Conservation (phyloP, 2,113 vertebrate genomes). For the Reinhardtius hippoglossoides region DNA sequence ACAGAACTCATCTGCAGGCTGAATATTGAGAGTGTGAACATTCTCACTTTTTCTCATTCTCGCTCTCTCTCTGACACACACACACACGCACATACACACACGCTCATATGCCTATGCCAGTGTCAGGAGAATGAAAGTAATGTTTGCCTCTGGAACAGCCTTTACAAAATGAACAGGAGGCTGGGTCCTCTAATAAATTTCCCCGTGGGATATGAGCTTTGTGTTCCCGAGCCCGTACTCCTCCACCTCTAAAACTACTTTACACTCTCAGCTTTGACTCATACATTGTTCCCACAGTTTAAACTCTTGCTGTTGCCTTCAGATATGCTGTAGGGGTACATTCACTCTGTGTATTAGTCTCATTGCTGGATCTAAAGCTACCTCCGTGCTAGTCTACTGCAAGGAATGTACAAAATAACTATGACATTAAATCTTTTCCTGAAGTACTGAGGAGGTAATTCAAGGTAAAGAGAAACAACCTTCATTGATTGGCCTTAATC, state of each 20-base stretch:
- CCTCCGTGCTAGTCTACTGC: not conserved
- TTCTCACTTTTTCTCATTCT: slow-evolving; percentile 21
- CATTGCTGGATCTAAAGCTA: slow-evolving; percentile 5
- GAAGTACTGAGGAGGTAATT: not conserved
- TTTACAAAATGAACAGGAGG: slow-evolving; percentile 73
- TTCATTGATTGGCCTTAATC: not conserved
- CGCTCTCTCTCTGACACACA: slow-evolving; percentile 31
- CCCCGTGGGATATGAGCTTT: slow-evolving; percentile 68
- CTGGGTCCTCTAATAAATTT: slow-evolving; percentile 67
- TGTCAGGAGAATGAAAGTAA: slow-evolving; percentile 73
- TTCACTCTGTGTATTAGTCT: slow-evolving; percentile 32
- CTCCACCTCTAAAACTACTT: slow-evolving; percentile 66
- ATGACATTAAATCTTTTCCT: slow-evolving; percentile 1
- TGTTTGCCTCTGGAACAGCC: slow-evolving; percentile 71
- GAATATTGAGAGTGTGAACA: slow-evolving; percentile 73
- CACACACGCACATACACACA: slow-evolving; percentile 37
- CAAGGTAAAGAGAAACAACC: not conserved
- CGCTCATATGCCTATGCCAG: slow-evolving; percentile 36
- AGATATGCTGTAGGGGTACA: slow-evolving; percentile 50
- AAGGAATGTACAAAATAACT: not conserved
- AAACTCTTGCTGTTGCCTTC: slow-evolving; percentile 39
- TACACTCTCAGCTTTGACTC: slow-evolving; percentile 52
- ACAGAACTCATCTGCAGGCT: slow-evolving; percentile 75
- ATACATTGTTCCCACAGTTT: slow-evolving; percentile 51
- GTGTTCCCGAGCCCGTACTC: slow-evolving; percentile 55